Conservation (phyloP, 2,113 vertebrate species). For the Felis chaus region DNA sequence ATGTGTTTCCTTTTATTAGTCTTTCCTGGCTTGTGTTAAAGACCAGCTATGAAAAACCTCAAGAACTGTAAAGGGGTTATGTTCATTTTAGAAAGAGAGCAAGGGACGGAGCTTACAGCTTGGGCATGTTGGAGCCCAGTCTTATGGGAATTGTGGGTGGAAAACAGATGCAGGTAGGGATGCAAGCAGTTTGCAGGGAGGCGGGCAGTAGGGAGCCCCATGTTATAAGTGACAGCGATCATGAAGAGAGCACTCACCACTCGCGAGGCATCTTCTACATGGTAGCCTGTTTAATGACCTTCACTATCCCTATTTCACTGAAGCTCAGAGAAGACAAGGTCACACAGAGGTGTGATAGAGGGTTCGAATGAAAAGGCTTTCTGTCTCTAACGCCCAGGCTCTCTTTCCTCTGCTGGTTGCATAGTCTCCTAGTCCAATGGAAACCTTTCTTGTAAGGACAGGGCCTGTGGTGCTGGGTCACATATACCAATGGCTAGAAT, state of each 20-base stretch:
- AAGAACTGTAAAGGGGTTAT: neutral
- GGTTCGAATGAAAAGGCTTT: neutral
- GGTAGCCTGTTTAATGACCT: neutral
- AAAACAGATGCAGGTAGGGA: neutral
- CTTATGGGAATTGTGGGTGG: neutral
- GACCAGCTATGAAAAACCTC: neutral
- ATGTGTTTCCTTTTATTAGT: neutral
- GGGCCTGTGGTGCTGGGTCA: neutral
- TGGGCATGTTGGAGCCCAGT: accelerated
- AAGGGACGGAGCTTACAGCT: neutral
- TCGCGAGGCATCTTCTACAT: neutral
- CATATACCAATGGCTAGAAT: neutral
- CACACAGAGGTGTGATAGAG: neutral
- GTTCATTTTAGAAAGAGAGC: neutral
- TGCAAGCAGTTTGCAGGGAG: neutral
- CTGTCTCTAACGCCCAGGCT: neutral
- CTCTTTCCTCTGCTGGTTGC: neutral
- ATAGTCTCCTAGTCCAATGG: neutral
- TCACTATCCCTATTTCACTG: neutral
- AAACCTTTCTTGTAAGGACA: neutral
- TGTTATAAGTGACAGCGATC: neutral
- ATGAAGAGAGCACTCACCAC: accelerated
- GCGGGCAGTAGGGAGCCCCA: neutral
- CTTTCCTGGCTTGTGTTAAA: neutral
- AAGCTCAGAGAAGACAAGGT: neutral